Conservation (phyloP, 1,140 invertebrate species). For the Metaphire vulgaris region DNA sequence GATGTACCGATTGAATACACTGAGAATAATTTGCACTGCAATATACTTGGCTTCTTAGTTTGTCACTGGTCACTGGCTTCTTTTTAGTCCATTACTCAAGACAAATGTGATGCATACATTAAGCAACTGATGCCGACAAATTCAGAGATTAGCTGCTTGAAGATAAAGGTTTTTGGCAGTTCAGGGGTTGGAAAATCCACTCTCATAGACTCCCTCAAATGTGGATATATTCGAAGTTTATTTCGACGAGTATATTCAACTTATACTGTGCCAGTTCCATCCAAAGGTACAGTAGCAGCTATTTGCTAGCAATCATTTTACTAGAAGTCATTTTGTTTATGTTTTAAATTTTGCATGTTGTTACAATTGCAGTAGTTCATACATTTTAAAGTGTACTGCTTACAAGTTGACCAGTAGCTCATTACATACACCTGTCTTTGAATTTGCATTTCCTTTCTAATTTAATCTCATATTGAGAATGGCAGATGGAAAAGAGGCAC, state of each 20-base stretch:
- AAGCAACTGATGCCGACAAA: conserved; percentile 61
- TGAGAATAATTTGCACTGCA: neutral
- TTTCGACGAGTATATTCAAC: conserved; percentile 34
- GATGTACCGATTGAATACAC: neutral
- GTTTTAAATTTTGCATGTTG: too few relatives aligned
- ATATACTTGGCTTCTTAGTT: neutral
- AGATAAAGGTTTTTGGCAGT: conserved; percentile 70
- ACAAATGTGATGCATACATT: conserved; percentile 61
- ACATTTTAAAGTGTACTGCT: too few relatives aligned
- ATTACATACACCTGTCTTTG: too few relatives aligned
- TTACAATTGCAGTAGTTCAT: too few relatives aligned
- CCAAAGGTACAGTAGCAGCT: neutral
- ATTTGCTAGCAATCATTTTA: neutral
- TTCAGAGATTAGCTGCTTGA: conserved; percentile 62
- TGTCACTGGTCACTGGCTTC: too few relatives aligned
- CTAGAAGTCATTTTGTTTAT: neutral
- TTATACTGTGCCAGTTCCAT: neutral
- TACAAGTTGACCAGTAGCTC: too few relatives aligned
- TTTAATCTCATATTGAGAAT: too few relatives aligned
- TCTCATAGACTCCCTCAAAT: conserved; percentile 65
- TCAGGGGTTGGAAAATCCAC: conserved; percentile 70
- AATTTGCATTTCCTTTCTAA: too few relatives aligned
- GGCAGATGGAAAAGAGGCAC: too few relatives aligned
- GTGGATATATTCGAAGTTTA: conserved; percentile 47
- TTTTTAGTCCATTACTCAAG: conserved; percentile 41